Percentiles rank a stretch among this genome's conserved stretches.
Evolutionary conservation across 2,797 vertebrate genomes (phyloP).

Genomic region (Catharus ustulatus): DNA sequence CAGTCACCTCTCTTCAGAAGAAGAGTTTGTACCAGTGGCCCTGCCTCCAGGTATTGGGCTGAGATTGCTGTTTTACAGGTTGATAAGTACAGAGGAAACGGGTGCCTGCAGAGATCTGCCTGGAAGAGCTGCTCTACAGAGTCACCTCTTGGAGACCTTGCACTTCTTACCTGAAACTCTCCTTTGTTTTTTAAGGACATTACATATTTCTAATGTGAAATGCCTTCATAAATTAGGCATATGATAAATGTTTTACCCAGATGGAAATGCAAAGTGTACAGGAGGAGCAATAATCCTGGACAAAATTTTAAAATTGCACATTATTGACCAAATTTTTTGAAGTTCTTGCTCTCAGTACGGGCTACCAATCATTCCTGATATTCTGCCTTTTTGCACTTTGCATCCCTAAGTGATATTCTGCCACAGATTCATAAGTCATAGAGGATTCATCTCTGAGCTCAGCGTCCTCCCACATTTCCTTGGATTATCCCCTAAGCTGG

Average conservation of each 20-base stretch:
- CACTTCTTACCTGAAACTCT: neutral
- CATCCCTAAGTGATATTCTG: neutral
- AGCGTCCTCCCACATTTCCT: neutral
- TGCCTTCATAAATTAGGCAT: neutral
- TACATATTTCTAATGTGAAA: neutral
- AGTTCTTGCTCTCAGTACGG: neutral
- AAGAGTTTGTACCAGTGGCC: neutral
- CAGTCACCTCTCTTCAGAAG: neutral
- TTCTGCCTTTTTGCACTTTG: neutral
- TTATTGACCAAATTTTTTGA: neutral
- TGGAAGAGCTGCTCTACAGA: neutral
- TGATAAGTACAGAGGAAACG: neutral
- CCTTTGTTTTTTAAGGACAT: neutral
- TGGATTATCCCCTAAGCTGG: neutral
- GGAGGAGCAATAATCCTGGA: neutral
- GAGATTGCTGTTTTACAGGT: neutral
- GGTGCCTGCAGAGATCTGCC: neutral
- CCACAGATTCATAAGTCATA: neutral
- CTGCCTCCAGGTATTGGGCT: neutral
- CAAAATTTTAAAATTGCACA: neutral
- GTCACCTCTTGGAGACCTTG: neutral
- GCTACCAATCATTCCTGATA: neutral
- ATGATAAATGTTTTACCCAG: neutral
- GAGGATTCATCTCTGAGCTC: neutral
- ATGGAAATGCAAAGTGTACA: neutral